Evolutionary conservation across 2,113 vertebrate genomes (phyloP).

Genomic region (Thalassoma bifasciatum): DNA sequence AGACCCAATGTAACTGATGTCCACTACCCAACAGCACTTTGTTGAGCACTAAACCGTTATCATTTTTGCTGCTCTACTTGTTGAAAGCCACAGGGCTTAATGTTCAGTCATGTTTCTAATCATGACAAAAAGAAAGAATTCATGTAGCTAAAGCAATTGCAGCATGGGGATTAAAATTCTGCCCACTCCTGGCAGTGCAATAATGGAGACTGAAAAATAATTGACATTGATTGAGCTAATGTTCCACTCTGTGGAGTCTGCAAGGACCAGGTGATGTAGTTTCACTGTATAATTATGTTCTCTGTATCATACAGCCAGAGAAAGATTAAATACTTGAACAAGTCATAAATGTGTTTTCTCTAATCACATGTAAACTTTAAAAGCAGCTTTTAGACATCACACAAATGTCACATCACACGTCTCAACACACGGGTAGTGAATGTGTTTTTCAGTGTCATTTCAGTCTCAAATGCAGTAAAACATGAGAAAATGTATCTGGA

Average conservation of each 20-base stretch:
- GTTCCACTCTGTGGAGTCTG: slow-evolving; percentile 68
- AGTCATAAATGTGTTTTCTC: slow-evolving; percentile 72
- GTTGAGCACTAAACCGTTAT: slow-evolving; percentile 51
- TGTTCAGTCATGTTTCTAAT: slow-evolving; percentile 75
- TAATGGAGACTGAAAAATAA: slow-evolving; percentile 80
- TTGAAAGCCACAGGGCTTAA: slow-evolving; percentile 59
- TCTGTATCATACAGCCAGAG: slow-evolving; percentile 44
- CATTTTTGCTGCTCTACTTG: slow-evolving; percentile 56
- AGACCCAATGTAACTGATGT: slow-evolving; percentile 18
- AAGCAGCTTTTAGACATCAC: slow-evolving; percentile 31
- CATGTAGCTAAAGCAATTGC: slow-evolving; percentile 63
- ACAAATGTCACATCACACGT: slow-evolving; percentile 9
- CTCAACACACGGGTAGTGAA: slow-evolving; percentile 8
- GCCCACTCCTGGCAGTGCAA: slow-evolving; percentile 70
- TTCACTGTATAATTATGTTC: slow-evolving; percentile 71
- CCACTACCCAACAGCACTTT: slow-evolving; percentile 32
- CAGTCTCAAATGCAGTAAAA: slow-evolving; percentile 8
- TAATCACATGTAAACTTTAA: slow-evolving; percentile 65
- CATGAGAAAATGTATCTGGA: neutral
- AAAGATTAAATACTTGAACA: slow-evolving; percentile 76
- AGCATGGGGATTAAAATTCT: slow-evolving; percentile 70
- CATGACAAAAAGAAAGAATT: slow-evolving; percentile 69
- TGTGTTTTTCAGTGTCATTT: slow-evolving; percentile 35
- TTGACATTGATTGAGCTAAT: slow-evolving; percentile 83
- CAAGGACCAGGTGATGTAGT: slow-evolving; percentile 70